Base-by-base conservation (phyloP, 2,888 invertebrate species). In the Tetanocera ferruginea region DNA sequence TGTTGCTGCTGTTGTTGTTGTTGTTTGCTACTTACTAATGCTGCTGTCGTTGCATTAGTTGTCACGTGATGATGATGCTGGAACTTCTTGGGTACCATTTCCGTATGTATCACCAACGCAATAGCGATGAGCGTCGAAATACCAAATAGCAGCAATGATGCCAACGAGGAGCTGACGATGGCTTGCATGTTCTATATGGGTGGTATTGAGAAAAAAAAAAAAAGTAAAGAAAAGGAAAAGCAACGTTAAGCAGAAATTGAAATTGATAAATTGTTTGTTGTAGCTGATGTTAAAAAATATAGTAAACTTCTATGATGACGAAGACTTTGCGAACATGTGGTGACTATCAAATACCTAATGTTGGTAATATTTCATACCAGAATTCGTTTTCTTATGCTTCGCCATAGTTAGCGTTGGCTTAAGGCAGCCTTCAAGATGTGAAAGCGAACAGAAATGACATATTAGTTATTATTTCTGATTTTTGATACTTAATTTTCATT, bases 81-180 rank as follows among this genome's bases (percentile, higher is more conserved):
- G 82, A 85, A 85, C 83, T 89, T 88, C 83, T 86, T 86, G 55
- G 89, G 89, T 80, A 88, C 86, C 83, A 90, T 83, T 83, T 90
- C 90, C 14, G 89, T 87, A 84, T 90, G 89, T 76, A 90, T 86
- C 60, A 89, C 88, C 81, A 90, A 81, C 17, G 88, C 87, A 77
- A 90, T 89, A 49, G 90, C 90, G 83, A 90, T 88, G 83, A 90
- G 93, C 52, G 94, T 93, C 8, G 94, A 93, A 87, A 93, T 91
- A 23, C 92, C 93, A 78, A 93, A 89, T 76, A 94, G 89, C 66
- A 94, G 90, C 83, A 93, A 91, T 66, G 92, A 92, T 85, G 94
- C 93, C 83, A 94, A 88, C 76, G 92, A 90, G 82, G 93, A 92
- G 83, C 93, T 92, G 81, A 93, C 91, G 83, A 92, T 90, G 75